Conservation (phyloP, 2,113 vertebrate genomes). For the Corvus cornix region DNA sequence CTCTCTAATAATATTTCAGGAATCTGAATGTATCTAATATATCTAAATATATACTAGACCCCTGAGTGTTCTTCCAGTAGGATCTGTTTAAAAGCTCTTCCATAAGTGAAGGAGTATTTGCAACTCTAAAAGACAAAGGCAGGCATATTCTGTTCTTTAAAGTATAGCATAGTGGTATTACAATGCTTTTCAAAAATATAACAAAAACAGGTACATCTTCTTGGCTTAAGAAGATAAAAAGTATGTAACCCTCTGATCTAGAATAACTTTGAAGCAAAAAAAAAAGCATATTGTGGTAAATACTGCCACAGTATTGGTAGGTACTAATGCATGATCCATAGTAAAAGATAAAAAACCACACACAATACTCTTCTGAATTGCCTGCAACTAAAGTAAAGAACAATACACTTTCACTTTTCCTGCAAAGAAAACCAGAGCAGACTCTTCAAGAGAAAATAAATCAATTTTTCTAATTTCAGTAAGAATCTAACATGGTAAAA, state of each 20-base stretch:
- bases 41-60: slow-evolving; percentile 1
- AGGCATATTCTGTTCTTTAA: background rate
- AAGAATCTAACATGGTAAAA: background rate
- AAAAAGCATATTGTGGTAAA: background rate
- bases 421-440: background rate
- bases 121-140: background rate
- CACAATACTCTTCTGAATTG: background rate
- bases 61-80: background rate
- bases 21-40: slow-evolving; percentile 14
- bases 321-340: background rate
- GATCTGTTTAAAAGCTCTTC: background rate
- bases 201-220: background rate
- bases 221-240: background rate
- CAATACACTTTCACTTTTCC: background rate
- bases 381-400: background rate
- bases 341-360: background rate
- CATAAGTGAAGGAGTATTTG: background rate
- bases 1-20: slow-evolving; percentile 11
- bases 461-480: background rate
- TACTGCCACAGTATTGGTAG: background rate
- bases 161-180: background rate
- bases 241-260: background rate
- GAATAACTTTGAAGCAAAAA: background rate
- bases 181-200: background rate
- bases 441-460: background rate